Conservation (phyloP, 2,113 vertebrate species). For the Gila orcuttii region DNA sequence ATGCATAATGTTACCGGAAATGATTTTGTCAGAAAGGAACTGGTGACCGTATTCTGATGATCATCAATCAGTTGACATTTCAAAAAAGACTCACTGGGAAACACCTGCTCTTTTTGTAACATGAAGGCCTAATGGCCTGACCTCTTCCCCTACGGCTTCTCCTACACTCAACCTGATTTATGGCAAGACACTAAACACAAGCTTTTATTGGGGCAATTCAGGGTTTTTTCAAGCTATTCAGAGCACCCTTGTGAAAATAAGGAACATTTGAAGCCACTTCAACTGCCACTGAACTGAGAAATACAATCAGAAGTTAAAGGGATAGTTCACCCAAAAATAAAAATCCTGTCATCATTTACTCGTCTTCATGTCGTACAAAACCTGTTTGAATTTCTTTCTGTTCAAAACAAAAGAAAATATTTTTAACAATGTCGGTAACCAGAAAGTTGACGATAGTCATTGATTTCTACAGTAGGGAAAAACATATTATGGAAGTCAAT, state of each 20-base stretch:
- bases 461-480: too few species aligned
- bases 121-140: neutral
- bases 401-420: too few species aligned
- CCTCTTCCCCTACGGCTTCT: neutral
- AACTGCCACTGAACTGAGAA: neutral
- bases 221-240: constrained; percentile 4
- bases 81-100: neutral
- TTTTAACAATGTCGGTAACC: too few species aligned
- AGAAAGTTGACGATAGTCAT: too few species aligned
- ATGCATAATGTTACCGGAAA: neutral
- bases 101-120: neutral
- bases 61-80: neutral
- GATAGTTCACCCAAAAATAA: too few species aligned
- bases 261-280: neutral
- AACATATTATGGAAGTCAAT: too few species aligned
- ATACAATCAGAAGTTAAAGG: neutral
- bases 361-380: too few species aligned
- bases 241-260: neutral
- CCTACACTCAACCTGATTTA: constrained; percentile 9
- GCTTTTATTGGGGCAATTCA: constrained; percentile 1
- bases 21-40: neutral
- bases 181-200: constrained; percentile 4
- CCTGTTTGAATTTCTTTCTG: too few species aligned
- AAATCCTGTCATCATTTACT: too few species aligned
- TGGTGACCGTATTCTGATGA: too few species aligned